Base-by-base conservation (phyloP, 2,797 vertebrate genomes). In the Staurois parvus region DNA sequence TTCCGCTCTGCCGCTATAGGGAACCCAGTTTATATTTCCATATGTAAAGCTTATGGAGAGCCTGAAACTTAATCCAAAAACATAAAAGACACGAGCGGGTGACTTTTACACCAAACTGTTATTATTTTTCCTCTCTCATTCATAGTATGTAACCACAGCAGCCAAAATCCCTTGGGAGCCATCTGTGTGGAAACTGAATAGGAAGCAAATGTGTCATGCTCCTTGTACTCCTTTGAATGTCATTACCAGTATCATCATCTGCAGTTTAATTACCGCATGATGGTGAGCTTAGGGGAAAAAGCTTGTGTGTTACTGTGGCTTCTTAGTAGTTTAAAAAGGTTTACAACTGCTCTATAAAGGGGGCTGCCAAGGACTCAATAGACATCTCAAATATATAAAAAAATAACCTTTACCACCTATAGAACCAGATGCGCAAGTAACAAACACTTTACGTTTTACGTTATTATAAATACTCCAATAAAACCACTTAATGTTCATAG, bases 201-300 rank as follows among this genome's bases (percentile, higher is more conserved):
- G 37, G 70, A 83, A 83, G 72, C 72, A 67, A 83, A 83, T 42
- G 69, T 72, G 79, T 72, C 79, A 62, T 42, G 79, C 48, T 81
- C 69, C 79, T 62, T 81, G 68, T 72, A 73, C 52, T 81, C 59
- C 32, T 62, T 62, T 72, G 68, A 81, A 72, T 72, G 72, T 81
- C 69, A 81, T 81, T 81, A 40, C 69, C 32, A 81, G 56, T 48
- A 81, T 81, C 48, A 72, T 81, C 69, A 73, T 81, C 69, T 81
- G 68, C 79, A 72, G 59, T 81, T 73, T 72, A 81, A 81, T 81
- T 73, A 73, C 76, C 29, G 28, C 67, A 72, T 81, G 68, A 81
- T 67, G 70, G 45, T 26, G 67, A 81, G 68, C 68, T 9, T 24
- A 59, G 79, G 59, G 30, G 37, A 40, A 72, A 81, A 72, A 37